phyloP scores from a whole-genome alignment of 2,888 invertebrate species.

The Sclerodermus sp. region DNA sequence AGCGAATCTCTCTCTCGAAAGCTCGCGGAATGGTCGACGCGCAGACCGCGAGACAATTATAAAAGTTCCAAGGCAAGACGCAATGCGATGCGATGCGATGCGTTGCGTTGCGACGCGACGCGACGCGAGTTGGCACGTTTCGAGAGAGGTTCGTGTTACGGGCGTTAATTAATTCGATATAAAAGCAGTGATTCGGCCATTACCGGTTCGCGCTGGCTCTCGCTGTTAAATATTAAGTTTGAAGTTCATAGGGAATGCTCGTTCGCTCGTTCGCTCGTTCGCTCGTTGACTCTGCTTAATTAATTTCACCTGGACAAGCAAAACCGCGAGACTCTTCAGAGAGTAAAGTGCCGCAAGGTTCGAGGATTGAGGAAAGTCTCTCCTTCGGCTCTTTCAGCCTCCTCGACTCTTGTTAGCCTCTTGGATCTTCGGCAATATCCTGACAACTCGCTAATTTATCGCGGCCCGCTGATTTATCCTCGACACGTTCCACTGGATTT shows the following conservation, averaged over 20 bases:
- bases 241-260: conserved; percentile 17
- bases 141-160: neutral
- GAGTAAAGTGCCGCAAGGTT: too few species aligned
- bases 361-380: too few species aligned
- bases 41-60: conserved; percentile 3
- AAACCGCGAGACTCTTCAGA: too few species aligned
- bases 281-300: conserved; percentile 9
- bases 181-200: conserved; percentile 8
- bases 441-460: too few species aligned
- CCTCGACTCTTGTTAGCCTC: too few species aligned
- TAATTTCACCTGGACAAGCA: conserved; percentile 15
- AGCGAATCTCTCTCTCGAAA: neutral
- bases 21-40: neutral
- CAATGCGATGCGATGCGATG: neutral
- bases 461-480: too few species aligned
- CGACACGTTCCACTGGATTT: too few species aligned
- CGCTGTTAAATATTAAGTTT: conserved; percentile 14
- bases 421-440: too few species aligned
- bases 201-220: neutral
- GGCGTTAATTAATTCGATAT: conserved; percentile 16
- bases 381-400: too few species aligned
- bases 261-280: too few species aligned
- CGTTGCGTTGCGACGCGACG: neutral
- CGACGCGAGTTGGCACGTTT: too few species aligned
- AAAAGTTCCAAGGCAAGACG: conserved; percentile 6